A percentile compares a stretch with the other conserved stretches of the same genome.
Evolutionary conservation across 2,113 vertebrate genomes (phyloP).

Genomic region (Oreochromis aureus): DNA sequence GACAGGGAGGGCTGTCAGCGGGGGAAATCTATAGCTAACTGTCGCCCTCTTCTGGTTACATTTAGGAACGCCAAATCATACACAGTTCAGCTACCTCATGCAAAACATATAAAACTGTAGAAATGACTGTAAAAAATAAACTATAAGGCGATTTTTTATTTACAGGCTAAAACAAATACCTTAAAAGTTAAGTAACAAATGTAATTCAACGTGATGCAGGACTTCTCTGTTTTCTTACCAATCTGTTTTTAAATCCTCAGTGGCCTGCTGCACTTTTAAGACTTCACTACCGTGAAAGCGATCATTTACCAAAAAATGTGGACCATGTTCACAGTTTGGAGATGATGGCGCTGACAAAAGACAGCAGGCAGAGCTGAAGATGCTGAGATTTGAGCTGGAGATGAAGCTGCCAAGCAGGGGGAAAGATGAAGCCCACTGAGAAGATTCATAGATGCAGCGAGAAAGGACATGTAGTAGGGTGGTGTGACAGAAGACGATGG

Average conservation of each 20-base stretch:
- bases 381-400: neutral
- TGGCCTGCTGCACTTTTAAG: neutral
- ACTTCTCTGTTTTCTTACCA: neutral
- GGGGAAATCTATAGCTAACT: neutral
- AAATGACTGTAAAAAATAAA: neutral
- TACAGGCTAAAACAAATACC: neutral
- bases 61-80: neutral
- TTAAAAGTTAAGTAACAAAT: neutral
- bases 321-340: neutral
- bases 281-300: neutral
- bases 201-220: neutral
- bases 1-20: neutral
- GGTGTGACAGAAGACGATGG: neutral
- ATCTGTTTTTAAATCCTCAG: neutral
- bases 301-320: neutral
- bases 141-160: neutral
- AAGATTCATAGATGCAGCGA: neutral
- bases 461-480: neutral
- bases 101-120: neutral
- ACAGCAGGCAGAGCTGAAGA: neutral
- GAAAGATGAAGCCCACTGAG: neutral
- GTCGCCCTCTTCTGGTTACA: slow-evolving; percentile 29
- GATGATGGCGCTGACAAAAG: neutral
- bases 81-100: neutral
- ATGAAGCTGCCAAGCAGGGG: neutral